A percentile compares a stretch with the other conserved stretches of the same genome.
phyloP scores from a whole-genome alignment of 2,797 vertebrate genomes.

The Platalea minor region DNA sequence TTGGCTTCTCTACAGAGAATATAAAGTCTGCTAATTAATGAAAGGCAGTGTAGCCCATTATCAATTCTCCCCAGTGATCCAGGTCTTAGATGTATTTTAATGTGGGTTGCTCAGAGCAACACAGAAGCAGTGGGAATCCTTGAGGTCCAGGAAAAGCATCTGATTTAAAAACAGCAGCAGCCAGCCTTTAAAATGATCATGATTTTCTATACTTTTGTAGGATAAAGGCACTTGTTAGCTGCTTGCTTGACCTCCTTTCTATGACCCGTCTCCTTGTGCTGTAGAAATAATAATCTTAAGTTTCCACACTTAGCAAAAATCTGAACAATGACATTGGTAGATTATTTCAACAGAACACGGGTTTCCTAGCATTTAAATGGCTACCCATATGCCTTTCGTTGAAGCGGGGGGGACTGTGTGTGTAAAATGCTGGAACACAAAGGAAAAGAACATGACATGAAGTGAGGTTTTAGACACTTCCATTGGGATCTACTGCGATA shows the following conservation, averaged over 20 bases:
- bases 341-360: not conserved
- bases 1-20: not conserved
- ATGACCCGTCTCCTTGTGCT: not conserved
- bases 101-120: not conserved
- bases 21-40: not conserved
- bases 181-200: not conserved
- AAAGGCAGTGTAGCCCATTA: not conserved
- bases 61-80: not conserved
- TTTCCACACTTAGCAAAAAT: not conserved
- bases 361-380: not conserved
- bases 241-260: not conserved
- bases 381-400: not conserved
- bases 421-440: not conserved
- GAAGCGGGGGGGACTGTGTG: accelerated
- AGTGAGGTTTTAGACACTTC: not conserved
- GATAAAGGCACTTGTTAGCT: not conserved
- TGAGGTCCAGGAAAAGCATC: not conserved
- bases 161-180: not conserved
- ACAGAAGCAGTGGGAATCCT: not conserved
- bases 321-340: not conserved
- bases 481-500: not conserved
- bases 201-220: not conserved
- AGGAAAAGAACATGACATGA: not conserved
- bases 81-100: not conserved
- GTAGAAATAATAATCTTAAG: not conserved